These are phyloP conservation scores for Sarcophaga variegata DNA, from an alignment of 2,888 invertebrate genomes.

Conservation along the genomic window DNA sequence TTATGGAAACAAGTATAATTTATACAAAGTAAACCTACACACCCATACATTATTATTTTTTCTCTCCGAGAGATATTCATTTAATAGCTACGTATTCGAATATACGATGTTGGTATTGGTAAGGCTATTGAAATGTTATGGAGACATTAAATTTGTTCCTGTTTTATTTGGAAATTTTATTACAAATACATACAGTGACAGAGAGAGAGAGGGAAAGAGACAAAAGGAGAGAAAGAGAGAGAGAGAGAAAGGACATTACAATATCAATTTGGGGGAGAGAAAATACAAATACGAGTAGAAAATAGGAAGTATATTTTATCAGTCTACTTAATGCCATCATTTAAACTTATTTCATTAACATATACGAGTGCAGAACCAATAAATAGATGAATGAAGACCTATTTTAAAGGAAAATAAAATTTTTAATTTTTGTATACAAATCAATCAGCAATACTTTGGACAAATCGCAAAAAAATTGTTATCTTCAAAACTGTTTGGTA, in stretches of 20 bases:
- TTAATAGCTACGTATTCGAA: neutral
- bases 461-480: no score
- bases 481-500: no score
- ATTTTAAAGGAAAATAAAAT: neutral
- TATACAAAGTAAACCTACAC: neutral
- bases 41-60: neutral
- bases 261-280: neutral
- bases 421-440: neutral
- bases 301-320: conserved; percentile 16
- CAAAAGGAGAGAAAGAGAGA: no score
- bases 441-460: no score
- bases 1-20: conserved; percentile 1
- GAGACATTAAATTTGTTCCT: neutral
- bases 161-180: neutral
- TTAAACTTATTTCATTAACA: neutral
- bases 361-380: neutral
- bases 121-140: neutral
- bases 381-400: neutral
- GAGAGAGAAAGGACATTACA: neutral
- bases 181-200: neutral
- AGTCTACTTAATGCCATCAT: neutral
- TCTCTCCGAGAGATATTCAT: neutral
- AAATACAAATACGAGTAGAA: neutral
- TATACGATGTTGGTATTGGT: neutral
- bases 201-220: neutral